Evolutionary conservation across 2,888 invertebrate species (phyloP).

Genomic region (Xanthostigma xanthostigma): DNA sequence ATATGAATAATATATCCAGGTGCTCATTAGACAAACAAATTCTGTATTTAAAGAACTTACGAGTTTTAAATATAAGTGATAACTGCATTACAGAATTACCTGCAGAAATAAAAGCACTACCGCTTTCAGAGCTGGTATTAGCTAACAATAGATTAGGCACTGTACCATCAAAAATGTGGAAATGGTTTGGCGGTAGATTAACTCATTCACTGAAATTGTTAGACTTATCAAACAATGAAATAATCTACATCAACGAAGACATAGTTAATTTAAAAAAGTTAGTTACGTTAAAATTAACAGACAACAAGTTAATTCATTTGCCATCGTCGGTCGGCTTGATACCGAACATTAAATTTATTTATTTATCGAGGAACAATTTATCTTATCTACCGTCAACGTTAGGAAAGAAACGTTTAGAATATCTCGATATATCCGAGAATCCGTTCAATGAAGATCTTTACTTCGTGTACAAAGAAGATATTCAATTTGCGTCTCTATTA

Average conservation of each 20-base stretch:
- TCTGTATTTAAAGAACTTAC: conserved; percentile 46
- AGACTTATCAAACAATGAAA: conserved; percentile 47
- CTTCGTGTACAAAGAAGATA: no score
- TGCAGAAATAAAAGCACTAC: conserved; percentile 47
- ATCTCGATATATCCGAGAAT: conserved; percentile 43
- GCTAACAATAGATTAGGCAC: conserved; percentile 48
- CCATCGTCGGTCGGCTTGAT: conserved; percentile 53
- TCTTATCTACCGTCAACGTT: conserved; percentile 43
- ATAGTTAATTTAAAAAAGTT: conserved; percentile 46
- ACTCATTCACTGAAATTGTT: conserved; percentile 37
- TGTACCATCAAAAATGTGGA: conserved; percentile 39
- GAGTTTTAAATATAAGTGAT: conserved; percentile 48
- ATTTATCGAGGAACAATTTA: conserved; percentile 38
- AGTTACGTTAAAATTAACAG: conserved; percentile 44
- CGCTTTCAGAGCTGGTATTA: conserved; percentile 46
- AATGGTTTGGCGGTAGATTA: conserved; percentile 46
- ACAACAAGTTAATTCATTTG: conserved; percentile 41
- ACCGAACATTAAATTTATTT: conserved; percentile 34
- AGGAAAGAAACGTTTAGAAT: conserved; percentile 34
- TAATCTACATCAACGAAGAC: conserved; percentile 40
- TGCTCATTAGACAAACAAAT: conserved; percentile 55
- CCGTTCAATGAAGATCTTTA: conserved; percentile 23
- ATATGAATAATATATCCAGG: conserved; percentile 43
- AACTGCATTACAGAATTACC: conserved; percentile 59
- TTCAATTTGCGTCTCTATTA: conserved; percentile 26